Base-by-base conservation (phyloP, 1,140 invertebrate genomes). In the Drosophila mojavensis region DNA sequence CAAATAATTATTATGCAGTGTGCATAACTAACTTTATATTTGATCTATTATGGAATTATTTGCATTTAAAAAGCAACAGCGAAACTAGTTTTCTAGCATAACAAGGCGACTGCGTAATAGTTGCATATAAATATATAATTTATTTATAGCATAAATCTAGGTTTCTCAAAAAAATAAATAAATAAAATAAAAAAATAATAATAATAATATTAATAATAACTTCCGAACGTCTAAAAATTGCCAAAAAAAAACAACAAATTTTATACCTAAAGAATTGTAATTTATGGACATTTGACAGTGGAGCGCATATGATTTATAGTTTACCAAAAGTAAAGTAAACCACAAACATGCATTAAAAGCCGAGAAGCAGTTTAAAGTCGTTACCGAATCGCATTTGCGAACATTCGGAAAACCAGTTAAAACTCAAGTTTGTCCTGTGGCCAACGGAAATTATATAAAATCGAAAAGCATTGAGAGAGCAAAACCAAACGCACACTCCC, bases 371-470 rank as follows among this genome's bases (percentile, higher is more conserved):
- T 70, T 41, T 53, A 62, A 53, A 80, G 58, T 61, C 66, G 56
- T 62, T 55, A 62, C 30, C 58, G 63, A 68, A 72, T 55, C 66
- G 7, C 33, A 33, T 33, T 33, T 33, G 33, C 33, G 33, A 33
- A 10, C 6, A 33, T 33, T 33, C 6, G 9, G 50, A 82, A 85
- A 86, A 85, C 82, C 79, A 69, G 59, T 39, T 58, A 51, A 78
- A 72, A 86, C 82, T 86, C 83, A 86, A 86, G 83, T 86, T 86
- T 79, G 88, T 86, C 76, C 79, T 79, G 81, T 65, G 56, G 15
- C 60, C 43, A 56, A 28, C 50, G 64, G 78, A 71, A 80, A 78
- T 78, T 81, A 58, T 64, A 67, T 86, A 77, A 76, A 69, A 48
- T 36, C 15, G 36, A 59, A 75, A 59, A 41, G 51, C 48, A 51